phyloP scores from a whole-genome alignment of 2,797 vertebrate species.

The Pipistrellus kuhlii region DNA sequence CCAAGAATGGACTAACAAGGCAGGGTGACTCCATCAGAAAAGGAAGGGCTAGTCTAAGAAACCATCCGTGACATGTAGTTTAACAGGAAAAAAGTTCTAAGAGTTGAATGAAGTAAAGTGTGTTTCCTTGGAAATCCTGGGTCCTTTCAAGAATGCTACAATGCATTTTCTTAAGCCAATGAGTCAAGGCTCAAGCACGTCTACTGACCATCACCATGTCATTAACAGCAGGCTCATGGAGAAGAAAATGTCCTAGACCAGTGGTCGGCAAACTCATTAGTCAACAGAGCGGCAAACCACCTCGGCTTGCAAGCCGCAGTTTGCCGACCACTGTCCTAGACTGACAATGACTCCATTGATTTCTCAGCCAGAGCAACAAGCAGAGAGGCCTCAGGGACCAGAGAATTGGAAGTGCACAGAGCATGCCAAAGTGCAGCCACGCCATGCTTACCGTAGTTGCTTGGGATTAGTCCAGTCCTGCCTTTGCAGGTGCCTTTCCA shows the following conservation, averaged over 20 bases:
- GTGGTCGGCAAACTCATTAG: too few species aligned
- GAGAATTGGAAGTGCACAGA: not conserved
- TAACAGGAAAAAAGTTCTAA: not conserved
- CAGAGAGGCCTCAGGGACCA: not conserved
- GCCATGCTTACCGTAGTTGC: conserved; percentile 95
- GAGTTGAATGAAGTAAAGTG: not conserved
- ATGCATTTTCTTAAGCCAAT: not conserved
- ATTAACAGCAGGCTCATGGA: not conserved
- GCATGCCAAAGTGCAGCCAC: not conserved
- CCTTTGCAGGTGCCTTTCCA: conserved; percentile 99
- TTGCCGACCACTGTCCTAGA: not conserved
- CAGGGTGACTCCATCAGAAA: not conserved
- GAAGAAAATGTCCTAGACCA: not conserved
- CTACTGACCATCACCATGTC: not conserved
- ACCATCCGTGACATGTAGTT: not conserved
- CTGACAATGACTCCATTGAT: not conserved
- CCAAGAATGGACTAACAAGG: not conserved
- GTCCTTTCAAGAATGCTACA: not conserved
- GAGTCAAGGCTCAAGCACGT: not conserved
- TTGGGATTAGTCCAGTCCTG: conserved; percentile 96
- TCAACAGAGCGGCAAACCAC: too few species aligned
- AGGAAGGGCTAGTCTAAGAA: conserved; percentile 12
- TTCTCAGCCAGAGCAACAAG: not conserved
- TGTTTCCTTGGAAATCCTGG: not conserved
- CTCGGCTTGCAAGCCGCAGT: too few species aligned